Percentiles rank a stretch among this genome's conserved stretches.
Evolutionary conservation across 2,797 vertebrate genomes (phyloP).

Genomic region (Alcedo atthis): DNA sequence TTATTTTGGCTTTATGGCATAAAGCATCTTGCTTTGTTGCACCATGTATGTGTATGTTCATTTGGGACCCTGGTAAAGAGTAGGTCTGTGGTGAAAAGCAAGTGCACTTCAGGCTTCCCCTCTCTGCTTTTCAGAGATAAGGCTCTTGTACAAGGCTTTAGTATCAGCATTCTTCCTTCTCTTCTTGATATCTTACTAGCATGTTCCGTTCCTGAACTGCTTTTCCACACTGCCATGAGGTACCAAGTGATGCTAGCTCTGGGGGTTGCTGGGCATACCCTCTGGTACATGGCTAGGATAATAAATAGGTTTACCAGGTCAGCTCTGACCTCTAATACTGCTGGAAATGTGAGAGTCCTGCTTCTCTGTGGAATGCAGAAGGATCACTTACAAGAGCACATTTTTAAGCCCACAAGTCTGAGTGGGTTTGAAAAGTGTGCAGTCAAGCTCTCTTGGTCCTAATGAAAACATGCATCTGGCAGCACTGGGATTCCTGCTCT

Average conservation of each 20-base stretch:
- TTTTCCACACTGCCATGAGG: not conserved
- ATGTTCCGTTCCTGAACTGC: not conserved
- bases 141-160: not conserved
- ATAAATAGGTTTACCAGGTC: not conserved
- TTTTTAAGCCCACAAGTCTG: conserved; percentile 19
- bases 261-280: not conserved
- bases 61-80: not conserved
- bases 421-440: conserved; percentile 26
- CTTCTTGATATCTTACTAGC: not conserved
- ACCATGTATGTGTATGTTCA: not conserved
- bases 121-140: not conserved
- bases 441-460: not conserved
- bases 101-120: not conserved
- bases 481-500: not conserved
- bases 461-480: conserved; percentile 8
- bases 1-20: not conserved
- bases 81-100: not conserved
- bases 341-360: not conserved
- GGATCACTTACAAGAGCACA: not conserved
- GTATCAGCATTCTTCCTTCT: not conserved
- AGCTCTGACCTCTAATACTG: not conserved
- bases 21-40: not conserved
- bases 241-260: not conserved
- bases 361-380: conserved; percentile 1
- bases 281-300: not conserved